These are phyloP conservation scores for Engystomops pustulosus DNA, from an alignment of 2,113 vertebrate genomes.

Conservation along the genomic window DNA sequence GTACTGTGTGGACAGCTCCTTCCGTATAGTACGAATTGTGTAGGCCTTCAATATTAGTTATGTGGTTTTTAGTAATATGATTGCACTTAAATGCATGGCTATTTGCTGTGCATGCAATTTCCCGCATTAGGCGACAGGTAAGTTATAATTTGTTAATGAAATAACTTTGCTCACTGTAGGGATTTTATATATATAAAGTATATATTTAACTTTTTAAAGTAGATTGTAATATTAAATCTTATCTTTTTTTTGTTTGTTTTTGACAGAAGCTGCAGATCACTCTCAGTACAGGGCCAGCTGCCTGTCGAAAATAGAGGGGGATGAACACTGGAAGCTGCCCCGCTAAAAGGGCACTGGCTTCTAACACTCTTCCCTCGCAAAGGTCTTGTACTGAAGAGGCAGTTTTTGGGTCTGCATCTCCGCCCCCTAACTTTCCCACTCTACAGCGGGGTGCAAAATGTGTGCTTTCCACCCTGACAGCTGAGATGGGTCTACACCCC, in stretches of 20 bases:
- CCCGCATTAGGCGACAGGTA: conserved; percentile 71
- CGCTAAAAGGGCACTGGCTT: conserved; percentile 60
- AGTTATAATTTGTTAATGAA: conserved; percentile 76
- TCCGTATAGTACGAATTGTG: conserved; percentile 1
- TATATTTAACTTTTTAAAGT: conserved; percentile 60
- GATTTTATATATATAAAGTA: conserved; percentile 59
- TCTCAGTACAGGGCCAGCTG: conserved; percentile 79
- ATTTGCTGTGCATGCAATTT: conserved; percentile 17
- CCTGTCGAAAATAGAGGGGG: conserved; percentile 56
- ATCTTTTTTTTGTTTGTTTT: conserved; percentile 81
- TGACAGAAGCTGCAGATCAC: conserved; percentile 82
- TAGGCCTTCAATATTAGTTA: background rate
- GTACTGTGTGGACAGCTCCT: background rate
- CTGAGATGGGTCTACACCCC: conserved; percentile 48
- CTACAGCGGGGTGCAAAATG: conserved; percentile 50
- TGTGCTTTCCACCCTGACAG: conserved; percentile 47
- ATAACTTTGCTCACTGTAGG: conserved; percentile 71
- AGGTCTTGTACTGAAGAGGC: conserved; percentile 61
- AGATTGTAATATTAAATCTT: conserved; percentile 76
- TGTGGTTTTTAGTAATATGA: conserved; percentile 5
- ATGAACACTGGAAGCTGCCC: conserved; percentile 73
- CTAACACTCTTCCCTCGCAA: conserved; percentile 58
- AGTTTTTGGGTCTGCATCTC: conserved; percentile 59
- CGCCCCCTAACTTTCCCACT: conserved; percentile 48
- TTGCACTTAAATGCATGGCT: conserved; percentile 25